These are phyloP conservation scores for Chrysogorgia sp. DNA, from an alignment of 92 coral and sea anemone genomes.

Conservation along the genomic window DNA sequence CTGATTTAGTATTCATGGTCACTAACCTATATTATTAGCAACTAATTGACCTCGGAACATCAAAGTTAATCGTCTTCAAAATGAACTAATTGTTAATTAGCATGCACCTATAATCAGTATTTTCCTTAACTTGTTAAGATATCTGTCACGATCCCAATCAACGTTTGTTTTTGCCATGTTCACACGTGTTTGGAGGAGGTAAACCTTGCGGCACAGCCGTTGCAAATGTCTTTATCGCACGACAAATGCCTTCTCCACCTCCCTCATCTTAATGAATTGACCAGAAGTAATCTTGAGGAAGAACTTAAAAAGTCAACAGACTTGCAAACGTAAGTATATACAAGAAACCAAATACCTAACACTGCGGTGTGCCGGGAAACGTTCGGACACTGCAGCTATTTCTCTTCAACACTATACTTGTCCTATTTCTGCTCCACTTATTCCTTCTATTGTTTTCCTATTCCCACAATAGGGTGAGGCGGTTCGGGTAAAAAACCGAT, in stretches of 20 bases:
- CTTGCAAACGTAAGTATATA: conserved; percentile 78
- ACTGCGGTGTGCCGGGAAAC: not conserved
- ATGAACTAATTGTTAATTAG: no score
- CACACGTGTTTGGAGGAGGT: conserved; percentile 68
- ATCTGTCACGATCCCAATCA: conserved; percentile 91
- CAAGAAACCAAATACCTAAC: not conserved
- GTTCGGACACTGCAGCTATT: no score
- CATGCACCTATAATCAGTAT: no score
- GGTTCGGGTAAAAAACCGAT: no score
- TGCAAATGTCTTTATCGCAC: conserved; percentile 70
- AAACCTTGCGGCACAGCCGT: conserved; percentile 64
- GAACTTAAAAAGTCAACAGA: conserved; percentile 78
- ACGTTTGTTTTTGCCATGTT: conserved; percentile 77
- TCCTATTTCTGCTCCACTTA: no score
- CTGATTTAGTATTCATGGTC: no score
- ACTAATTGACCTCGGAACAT: no score
- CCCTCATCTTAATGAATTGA: conserved; percentile 64
- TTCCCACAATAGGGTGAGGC: no score
- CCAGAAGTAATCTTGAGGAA: conserved; percentile 66
- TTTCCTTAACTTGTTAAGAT: conserved; percentile 54
- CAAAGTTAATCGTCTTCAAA: no score
- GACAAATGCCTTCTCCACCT: conserved; percentile 74
- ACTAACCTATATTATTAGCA: no score
- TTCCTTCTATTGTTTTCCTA: no score
- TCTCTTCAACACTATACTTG: no score